Evolutionary conservation across 2,888 invertebrate species (phyloP).

Genomic region (Atethmia centrago): DNA sequence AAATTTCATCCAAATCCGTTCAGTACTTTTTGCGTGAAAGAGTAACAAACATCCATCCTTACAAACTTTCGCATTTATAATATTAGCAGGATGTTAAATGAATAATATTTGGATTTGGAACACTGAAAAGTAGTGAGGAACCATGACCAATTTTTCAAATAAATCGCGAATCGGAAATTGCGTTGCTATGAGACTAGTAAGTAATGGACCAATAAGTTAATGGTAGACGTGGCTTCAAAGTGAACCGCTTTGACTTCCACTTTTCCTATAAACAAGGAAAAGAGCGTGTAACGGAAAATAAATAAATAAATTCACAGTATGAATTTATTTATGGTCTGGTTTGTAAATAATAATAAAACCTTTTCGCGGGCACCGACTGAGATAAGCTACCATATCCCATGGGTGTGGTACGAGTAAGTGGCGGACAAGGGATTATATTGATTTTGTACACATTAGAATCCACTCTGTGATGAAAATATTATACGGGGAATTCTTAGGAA

Average conservation of each 20-base stretch:
- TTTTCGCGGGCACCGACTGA: slow-evolving; percentile 39
- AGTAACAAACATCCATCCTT: too few species aligned
- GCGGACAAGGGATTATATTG: slow-evolving; percentile 46
- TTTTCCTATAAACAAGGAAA: slow-evolving; percentile 55
- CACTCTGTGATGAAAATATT: slow-evolving; percentile 20
- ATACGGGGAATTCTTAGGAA: background rate
- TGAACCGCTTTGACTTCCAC: slow-evolving; percentile 47
- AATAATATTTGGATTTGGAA: too few species aligned
- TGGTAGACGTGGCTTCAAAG: slow-evolving; percentile 49
- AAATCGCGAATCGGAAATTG: slow-evolving; percentile 8
- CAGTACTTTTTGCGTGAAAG: too few species aligned
- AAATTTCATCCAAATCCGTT: too few species aligned
- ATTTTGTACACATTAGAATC: slow-evolving; percentile 45
- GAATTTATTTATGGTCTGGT: slow-evolving; percentile 59
- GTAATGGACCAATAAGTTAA: slow-evolving; percentile 47
- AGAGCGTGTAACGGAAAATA: slow-evolving; percentile 47
- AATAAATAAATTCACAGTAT: slow-evolving; percentile 59
- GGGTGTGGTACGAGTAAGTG: slow-evolving; percentile 44
- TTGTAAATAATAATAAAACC: slow-evolving; percentile 55
- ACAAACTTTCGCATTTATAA: too few species aligned
- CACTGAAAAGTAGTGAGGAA: background rate
- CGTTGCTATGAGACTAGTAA: slow-evolving; percentile 19
- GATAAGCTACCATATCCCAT: slow-evolving; percentile 48
- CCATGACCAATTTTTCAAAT: background rate
- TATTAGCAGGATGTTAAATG: slow-evolving; percentile 6